Evolutionary conservation across 2,888 invertebrate species (phyloP).

Genomic region (Daptonema setosum): DNA sequence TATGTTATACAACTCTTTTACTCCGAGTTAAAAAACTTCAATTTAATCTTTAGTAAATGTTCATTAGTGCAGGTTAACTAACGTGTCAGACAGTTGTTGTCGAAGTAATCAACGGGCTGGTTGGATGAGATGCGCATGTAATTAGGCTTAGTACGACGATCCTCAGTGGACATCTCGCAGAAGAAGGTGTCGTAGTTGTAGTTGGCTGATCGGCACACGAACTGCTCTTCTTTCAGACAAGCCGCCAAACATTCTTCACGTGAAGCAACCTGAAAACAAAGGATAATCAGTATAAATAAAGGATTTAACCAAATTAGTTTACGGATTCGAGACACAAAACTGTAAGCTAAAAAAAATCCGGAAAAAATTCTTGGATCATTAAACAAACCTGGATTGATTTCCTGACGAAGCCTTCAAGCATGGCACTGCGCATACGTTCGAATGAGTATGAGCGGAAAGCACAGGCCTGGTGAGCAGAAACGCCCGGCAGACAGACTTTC

Average conservation of each 20-base stretch:
- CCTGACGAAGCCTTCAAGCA: conserved; percentile 32
- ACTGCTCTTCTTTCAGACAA: conserved; percentile 32
- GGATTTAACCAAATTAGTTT: background rate
- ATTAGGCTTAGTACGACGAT: conserved; percentile 33
- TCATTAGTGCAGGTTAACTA: no score
- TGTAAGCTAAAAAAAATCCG: background rate
- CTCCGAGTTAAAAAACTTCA: no score
- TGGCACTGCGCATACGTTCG: conserved; percentile 34
- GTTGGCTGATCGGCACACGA: conserved; percentile 35
- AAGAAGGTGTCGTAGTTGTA: conserved; percentile 32
- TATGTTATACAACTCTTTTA: no score
- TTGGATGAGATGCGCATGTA: conserved; percentile 30
- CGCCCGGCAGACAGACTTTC: conserved; percentile 28
- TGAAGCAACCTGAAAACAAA: conserved; percentile 25
- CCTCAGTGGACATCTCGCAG: conserved; percentile 34
- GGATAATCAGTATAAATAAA: background rate
- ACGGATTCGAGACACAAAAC: background rate
- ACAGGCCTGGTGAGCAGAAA: conserved; percentile 26
- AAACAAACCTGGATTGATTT: conserved; percentile 27
- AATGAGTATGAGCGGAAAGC: conserved; percentile 30
- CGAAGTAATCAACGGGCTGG: conserved; percentile 34
- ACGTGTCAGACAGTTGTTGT: conserved; percentile 37
- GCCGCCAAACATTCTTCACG: conserved; percentile 34
- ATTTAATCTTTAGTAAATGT: no score
- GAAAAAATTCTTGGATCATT: no score